Percentiles rank a stretch among this genome's conserved stretches.
Evolutionary conservation across 2,113 vertebrate genomes (phyloP).

Genomic region (Pygoscelis antarcticus): DNA sequence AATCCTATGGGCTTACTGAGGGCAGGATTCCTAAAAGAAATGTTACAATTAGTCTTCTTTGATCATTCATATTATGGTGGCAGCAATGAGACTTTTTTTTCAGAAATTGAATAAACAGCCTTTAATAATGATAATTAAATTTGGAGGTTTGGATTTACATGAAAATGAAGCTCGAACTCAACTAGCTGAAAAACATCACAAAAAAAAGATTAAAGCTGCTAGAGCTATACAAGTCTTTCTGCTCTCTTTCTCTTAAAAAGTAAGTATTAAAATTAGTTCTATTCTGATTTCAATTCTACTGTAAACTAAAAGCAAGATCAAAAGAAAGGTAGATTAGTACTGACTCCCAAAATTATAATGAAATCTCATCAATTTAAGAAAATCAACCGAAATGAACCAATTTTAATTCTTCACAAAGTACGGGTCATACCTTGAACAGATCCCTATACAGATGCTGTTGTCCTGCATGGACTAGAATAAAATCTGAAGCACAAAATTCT

Average conservation of each 20-base stretch:
- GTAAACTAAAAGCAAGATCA: conserved; percentile 12
- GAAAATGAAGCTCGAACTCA: conserved; percentile 32
- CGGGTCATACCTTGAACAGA: not conserved
- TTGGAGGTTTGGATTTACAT: conserved; percentile 40
- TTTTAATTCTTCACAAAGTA: not conserved
- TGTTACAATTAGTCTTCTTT: conserved; percentile 53
- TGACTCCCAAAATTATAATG: not conserved
- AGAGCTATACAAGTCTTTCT: not conserved
- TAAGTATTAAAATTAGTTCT: not conserved
- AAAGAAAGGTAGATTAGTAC: not conserved
- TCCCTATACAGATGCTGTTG: not conserved
- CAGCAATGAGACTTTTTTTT: not conserved
- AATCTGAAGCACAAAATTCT: not conserved
- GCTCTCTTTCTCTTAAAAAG: not conserved
- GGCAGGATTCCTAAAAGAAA: conserved; percentile 61
- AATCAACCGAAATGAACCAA: not conserved
- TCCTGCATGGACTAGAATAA: not conserved
- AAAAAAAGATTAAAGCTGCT: not conserved
- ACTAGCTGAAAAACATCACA: conserved; percentile 21
- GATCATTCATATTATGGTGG: conserved; percentile 52
- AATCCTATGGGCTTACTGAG: conserved; percentile 62
- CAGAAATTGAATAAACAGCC: conserved; percentile 34
- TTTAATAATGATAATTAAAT: conserved; percentile 53
- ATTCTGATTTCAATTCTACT: conserved; percentile 4
- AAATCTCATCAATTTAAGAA: not conserved